Conservation (phyloP, 2,888 invertebrate species). For the Anodontia alba region DNA sequence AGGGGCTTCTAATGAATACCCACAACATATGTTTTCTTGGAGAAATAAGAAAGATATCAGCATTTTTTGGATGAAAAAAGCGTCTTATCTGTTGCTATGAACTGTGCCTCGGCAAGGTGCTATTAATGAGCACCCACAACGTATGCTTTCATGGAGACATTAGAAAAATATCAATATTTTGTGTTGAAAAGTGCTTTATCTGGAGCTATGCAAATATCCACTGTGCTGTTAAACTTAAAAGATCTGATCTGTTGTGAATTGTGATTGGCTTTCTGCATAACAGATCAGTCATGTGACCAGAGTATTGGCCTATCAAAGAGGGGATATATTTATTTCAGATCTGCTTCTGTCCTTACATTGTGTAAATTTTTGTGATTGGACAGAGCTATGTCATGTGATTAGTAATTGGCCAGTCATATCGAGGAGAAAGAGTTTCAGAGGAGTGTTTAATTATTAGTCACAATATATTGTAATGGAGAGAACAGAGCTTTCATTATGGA, state of each 20-base stretch:
- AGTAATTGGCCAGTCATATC: background rate
- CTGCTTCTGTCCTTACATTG: background rate
- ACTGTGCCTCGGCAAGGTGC: no score
- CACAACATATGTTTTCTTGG: no score
- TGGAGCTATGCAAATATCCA: background rate
- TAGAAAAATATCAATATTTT: no score
- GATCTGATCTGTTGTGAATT: background rate
- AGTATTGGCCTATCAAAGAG: background rate
- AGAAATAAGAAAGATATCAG: no score
- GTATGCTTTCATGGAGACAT: no score
- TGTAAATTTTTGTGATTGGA: background rate
- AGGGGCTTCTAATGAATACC: no score
- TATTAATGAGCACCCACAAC: no score
- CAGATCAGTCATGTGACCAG: background rate
- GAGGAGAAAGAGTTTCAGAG: background rate
- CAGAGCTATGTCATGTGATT: background rate
- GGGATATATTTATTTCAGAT: constrained; percentile 8
- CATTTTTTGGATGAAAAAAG: no score
- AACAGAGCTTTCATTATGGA: no score
- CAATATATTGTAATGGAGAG: no score
- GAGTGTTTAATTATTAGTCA: background rate
- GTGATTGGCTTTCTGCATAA: background rate
- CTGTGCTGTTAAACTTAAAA: background rate
- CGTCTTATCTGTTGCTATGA: no score
- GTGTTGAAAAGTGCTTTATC: no score